Evolutionary conservation across 1,140 invertebrate genomes (phyloP).

Genomic region (Conus betulinus): DNA sequence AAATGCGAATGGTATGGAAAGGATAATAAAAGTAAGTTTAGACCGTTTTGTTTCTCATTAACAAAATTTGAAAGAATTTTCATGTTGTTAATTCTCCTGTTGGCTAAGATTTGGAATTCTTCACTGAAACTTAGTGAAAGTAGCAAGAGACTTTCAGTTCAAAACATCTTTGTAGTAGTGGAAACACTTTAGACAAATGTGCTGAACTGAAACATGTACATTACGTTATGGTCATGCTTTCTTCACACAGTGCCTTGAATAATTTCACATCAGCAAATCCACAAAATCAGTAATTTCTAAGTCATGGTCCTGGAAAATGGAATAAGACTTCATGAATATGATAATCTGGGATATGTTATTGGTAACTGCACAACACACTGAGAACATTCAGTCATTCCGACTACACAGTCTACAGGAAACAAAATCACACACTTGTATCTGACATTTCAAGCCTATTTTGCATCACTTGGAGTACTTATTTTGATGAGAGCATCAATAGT

Average conservation of each 20-base stretch:
- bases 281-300: background rate
- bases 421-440: background rate
- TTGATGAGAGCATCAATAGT: background rate
- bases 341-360: background rate
- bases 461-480: background rate
- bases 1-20: too few species aligned
- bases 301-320: background rate
- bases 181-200: too few species aligned
- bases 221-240: too few species aligned
- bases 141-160: too few species aligned
- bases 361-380: background rate
- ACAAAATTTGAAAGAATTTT: too few species aligned
- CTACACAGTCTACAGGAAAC: background rate
- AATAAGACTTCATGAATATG: background rate
- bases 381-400: background rate
- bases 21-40: too few species aligned
- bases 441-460: background rate
- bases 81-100: too few species aligned
- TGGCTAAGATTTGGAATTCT: too few species aligned
- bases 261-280: background rate
- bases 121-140: too few species aligned
- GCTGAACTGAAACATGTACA: too few species aligned
- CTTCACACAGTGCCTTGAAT: background rate
- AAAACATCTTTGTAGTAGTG: too few species aligned
- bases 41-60: too few species aligned